These are phyloP conservation scores for Nemurella pictetii DNA, from an alignment of 2,888 invertebrate genomes.

Conservation along the genomic window DNA sequence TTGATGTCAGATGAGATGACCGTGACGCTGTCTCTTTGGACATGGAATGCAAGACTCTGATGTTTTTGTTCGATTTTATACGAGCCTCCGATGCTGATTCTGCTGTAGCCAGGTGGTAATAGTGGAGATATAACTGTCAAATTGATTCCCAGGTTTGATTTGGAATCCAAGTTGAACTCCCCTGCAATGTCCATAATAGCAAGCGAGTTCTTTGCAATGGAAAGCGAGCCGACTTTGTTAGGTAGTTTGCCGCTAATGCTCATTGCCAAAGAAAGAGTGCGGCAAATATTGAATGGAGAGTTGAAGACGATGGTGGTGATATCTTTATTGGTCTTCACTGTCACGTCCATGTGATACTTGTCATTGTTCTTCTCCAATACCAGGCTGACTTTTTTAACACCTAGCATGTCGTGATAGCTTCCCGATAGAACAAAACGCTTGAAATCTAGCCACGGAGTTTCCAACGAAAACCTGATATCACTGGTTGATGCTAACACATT, in stretches of 20 bases:
- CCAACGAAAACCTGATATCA: constrained; percentile 18
- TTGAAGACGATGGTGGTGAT: constrained; percentile 7
- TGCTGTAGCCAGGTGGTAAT: not conserved
- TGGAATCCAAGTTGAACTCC: not conserved
- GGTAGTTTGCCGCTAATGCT: not conserved
- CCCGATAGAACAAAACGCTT: constrained; percentile 27
- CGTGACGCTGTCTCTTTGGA: not conserved
- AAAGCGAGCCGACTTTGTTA: not conserved
- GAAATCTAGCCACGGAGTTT: constrained; percentile 31
- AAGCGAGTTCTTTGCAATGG: constrained; percentile 13
- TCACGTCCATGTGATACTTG: not conserved
- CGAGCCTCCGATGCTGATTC: not conserved
- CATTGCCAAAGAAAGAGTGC: not conserved
- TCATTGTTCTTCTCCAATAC: not conserved
- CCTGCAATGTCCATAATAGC: not conserved
- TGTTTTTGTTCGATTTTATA: not conserved
- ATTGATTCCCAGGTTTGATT: constrained; percentile 8
- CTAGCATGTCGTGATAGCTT: constrained; percentile 38
- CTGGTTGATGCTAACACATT: not conserved
- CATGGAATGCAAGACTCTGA: not conserved
- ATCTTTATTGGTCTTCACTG: not conserved
- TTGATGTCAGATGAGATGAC: not conserved
- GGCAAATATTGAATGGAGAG: constrained; percentile 17
- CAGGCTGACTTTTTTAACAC: not conserved
- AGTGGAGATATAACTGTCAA: not conserved